phyloP scores from a whole-genome alignment of 2,888 invertebrate species.

The Stratiomys singularior region DNA sequence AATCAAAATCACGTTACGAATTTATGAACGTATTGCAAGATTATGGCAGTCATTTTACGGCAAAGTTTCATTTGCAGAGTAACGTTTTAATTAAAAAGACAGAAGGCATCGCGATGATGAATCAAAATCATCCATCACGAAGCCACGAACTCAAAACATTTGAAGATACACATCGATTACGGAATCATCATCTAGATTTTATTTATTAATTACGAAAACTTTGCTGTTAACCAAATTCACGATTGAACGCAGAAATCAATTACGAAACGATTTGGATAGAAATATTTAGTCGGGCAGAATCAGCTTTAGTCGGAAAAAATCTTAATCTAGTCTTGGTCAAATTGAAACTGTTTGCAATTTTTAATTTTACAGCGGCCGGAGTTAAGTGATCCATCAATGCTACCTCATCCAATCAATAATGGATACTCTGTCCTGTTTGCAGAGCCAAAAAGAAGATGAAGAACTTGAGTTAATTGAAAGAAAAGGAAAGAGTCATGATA shows the following conservation, averaged over 20 bases:
- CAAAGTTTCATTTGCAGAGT: background rate
- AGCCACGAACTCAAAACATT: background rate
- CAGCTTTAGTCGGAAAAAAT: background rate
- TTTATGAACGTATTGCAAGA: slow-evolving; percentile 7
- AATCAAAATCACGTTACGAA: slow-evolving; percentile 12
- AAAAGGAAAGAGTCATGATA: too few species aligned
- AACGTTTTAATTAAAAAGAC: slow-evolving; percentile 37
- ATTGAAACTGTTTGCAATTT: background rate
- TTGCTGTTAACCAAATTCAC: slow-evolving; percentile 22
- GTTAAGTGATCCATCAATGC: background rate
- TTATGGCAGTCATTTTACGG: slow-evolving; percentile 1
- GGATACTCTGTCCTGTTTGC: too few species aligned
- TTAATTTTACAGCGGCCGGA: background rate
- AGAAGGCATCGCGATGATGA: slow-evolving; percentile 34
- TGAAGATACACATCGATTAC: background rate
- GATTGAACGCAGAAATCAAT: slow-evolving; percentile 39
- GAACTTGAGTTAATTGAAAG: too few species aligned
- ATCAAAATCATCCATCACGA: slow-evolving; percentile 31
- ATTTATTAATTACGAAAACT: slow-evolving; percentile 40
- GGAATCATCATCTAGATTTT: slow-evolving; percentile 15
- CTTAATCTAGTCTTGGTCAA: background rate
- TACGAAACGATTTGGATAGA: slow-evolving; percentile 14
- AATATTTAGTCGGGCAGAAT: background rate
- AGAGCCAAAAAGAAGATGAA: too few species aligned
- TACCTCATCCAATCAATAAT: background rate